Conservation (phyloP, 2,888 invertebrate genomes). For the Endotricha flammealis region DNA sequence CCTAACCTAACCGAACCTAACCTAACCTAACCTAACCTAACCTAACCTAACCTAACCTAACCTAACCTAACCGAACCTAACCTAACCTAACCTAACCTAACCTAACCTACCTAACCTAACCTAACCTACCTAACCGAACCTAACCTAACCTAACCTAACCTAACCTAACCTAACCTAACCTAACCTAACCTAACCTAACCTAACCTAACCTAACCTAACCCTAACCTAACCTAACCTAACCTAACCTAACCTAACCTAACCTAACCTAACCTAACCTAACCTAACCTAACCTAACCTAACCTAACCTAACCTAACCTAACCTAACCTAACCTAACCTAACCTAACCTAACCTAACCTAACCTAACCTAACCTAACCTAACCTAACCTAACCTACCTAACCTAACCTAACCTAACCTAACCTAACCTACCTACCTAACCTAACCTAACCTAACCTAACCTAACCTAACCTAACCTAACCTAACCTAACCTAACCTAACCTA, state of each 20-base stretch:
- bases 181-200: conserved; percentile 18
- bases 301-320: conserved; percentile 24
- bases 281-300: conserved; percentile 23
- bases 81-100: too few species aligned
- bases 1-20: conserved; percentile 30
- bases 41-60: conserved; percentile 17
- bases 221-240: conserved; percentile 18
- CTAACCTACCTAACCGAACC: conserved; percentile 11
- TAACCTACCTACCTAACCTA: conserved; percentile 15
- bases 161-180: conserved; percentile 18
- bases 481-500: conserved; percentile 15
- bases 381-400: conserved; percentile 6
- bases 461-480: conserved; percentile 19
- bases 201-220: conserved; percentile 18
- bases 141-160: conserved; percentile 18
- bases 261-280: conserved; percentile 24
- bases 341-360: conserved; percentile 25
- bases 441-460: conserved; percentile 23
- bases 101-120: too few species aligned
- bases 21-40: conserved; percentile 15
- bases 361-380: conserved; percentile 24
- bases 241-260: conserved; percentile 22
- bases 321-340: conserved; percentile 23
- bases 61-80: too few species aligned
- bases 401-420: conserved; percentile 10